These are phyloP conservation scores for Lycia hirtaria DNA, from an alignment of 2,888 invertebrate species.

Conservation along the genomic window DNA sequence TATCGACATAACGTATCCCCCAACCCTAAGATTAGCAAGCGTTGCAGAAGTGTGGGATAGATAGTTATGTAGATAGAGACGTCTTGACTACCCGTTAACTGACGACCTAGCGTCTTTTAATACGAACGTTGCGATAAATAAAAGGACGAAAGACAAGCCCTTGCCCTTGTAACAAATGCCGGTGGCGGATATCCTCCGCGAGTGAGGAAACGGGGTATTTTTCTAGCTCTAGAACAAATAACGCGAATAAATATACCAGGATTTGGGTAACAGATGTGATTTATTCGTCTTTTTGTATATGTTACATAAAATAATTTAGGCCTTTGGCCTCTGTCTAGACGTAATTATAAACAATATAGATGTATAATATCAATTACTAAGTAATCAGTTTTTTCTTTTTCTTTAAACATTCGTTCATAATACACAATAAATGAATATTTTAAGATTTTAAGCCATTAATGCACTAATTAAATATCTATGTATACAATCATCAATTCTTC, in stretches of 20 bases:
- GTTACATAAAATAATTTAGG: background rate
- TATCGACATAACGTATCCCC: constrained; percentile 30
- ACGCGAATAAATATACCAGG: constrained; percentile 14
- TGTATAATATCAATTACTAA: background rate
- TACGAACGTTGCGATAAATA: constrained; percentile 17
- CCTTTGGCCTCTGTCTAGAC: too few relatives aligned
- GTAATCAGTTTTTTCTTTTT: too few relatives aligned
- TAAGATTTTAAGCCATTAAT: too few relatives aligned
- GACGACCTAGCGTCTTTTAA: constrained; percentile 36
- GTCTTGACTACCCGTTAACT: constrained; percentile 45
- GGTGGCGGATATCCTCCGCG: constrained; percentile 4
- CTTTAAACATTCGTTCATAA: too few relatives aligned
- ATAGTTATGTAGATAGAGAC: constrained; percentile 36
- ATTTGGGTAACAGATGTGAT: background rate
- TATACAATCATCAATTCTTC: too few relatives aligned
- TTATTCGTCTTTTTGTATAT: constrained; percentile 2
- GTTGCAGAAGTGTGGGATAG: constrained; percentile 47
- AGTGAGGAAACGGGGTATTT: constrained; percentile 8
- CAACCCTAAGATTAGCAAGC: constrained; percentile 36
- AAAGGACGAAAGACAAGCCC: constrained; percentile 7
- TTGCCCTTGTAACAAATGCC: constrained; percentile 6
- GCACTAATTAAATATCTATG: too few relatives aligned
- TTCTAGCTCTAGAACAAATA: constrained; percentile 11
- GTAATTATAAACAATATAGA: background rate
- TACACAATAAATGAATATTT: too few relatives aligned